Base-by-base conservation (phyloP, 2,797 vertebrate genomes). In the Sphaeramia orbicularis region DNA sequence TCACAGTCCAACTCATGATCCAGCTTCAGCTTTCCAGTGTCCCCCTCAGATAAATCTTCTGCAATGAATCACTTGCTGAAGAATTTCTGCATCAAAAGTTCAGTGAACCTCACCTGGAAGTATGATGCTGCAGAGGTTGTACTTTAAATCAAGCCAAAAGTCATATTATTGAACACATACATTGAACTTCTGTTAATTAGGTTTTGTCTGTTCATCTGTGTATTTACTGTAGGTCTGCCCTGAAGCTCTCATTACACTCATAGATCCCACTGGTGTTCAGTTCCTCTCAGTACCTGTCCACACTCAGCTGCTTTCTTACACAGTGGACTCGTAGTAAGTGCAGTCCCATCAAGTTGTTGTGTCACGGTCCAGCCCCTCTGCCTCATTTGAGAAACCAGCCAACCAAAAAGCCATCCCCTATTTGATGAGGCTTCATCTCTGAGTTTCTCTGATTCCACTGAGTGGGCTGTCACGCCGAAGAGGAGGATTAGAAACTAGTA, bases 381-480 rank as follows among this genome's bases (percentile, higher is more conserved):
- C 53, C 47, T 62, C 10, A 47, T 54, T 68, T 65, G 55, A 58
- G 55, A 60, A 65, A 42, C 67, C 73, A 54, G 61, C 40, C 57
- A 62, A 41, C 38, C 57, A 72, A 18, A 60, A 70, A 71, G 44
- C 71, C 76, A 36, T 60, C 76, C 73, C 61, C 70, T 69, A 52
- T 62, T 62, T 50, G 27, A 18, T 11, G 14, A 11, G 10, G 19
- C 55, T 44, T 40, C 14, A 40, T 58, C 15, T 43, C 55, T 36
- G 41, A 19, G 13, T 45, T n/a, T 56, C 43, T 59, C 32, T 56
- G 38, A 68, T 37, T 66, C 80, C 84, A 0, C 48, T 49, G 67
- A 80, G 83, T 84, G 74, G 40, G 58, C 85, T 45, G 86, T 84
- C 68, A 68, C 74, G 87, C 65, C 66, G 65, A 73, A 76, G 74